A percentile compares a stretch with the other conserved stretches of the same genome.
Conservation (phyloP, 2,113 vertebrate genomes). For the Colossoma macropomum region DNA sequence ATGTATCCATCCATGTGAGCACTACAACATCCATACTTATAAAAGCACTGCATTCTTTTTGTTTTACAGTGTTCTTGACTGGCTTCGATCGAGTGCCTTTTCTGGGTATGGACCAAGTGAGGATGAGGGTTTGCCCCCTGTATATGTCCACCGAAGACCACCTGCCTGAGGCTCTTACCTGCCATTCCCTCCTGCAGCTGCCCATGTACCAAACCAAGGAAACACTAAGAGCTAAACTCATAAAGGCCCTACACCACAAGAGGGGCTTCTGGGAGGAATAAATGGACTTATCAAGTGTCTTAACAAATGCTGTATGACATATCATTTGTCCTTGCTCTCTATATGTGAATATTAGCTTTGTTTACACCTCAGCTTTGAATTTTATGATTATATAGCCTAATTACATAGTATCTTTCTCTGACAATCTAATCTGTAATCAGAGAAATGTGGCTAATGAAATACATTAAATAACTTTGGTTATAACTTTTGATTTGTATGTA, state of each 20-base stretch:
- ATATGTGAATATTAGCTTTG: no score
- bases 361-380: no score
- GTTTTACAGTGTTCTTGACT: conserved; percentile 80
- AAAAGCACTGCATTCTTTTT: not conserved
- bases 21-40: no score
- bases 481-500: no score
- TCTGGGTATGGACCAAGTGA: conserved; percentile 67
- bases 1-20: not conserved
- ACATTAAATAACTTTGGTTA: no score
- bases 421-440: no score
- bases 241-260: conserved; percentile 72
- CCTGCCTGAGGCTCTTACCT: conserved; percentile 74
- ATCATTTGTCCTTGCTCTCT: no score
- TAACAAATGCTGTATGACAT: not conserved
- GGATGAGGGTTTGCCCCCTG: conserved; percentile 71
- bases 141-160: conserved; percentile 63
- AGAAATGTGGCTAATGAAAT: no score
- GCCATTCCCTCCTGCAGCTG: conserved; percentile 71
- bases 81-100: conserved; percentile 77
- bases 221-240: conserved; percentile 71
- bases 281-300: not conserved
- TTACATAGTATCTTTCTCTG: no score
- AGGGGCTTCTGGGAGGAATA: conserved; percentile 73
- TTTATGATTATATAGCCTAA: no score
- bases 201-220: conserved; percentile 70